Evolutionary conservation across 2,888 invertebrate genomes (phyloP), one percentile per base, ranked within the genome.

Genomic region (Drosophila hamatofila): DNA sequence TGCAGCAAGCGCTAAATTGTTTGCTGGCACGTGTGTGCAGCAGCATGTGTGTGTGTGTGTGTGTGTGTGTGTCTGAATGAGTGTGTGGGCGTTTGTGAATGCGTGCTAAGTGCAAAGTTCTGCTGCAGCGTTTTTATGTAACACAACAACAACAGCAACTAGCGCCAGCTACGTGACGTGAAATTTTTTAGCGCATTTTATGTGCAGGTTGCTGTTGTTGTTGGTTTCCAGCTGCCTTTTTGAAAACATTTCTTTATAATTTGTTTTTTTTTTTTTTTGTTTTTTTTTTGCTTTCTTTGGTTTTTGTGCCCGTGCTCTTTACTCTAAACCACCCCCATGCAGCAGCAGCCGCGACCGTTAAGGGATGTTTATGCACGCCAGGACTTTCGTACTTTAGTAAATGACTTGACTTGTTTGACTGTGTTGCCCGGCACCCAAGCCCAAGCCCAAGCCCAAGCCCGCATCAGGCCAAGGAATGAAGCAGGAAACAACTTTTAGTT

Each of bases 321-420:
- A 66, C 72, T 75, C 58, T 78, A 82, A 85, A 80, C 90, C 85
- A 85, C 85, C 90, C 85, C 72, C 89, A 59, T 75, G 35, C 60
- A 56, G 49, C 52, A 58, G 42, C 63, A 56, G 49, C 51, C 56
- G 70, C 48, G 58, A 54, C 64, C 48, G 78, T 81, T 81, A 81
- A 65, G 82, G 78, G 82, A 78, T 81, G 82, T 78, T 81, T 78
- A 78, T 81, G 79, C 81, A 87, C 75, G 81, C 66, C 71, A 87
- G 85, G 88, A 88, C 80, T 77, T 77, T 78, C 64, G 75, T 88
- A 85, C 90, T 83, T 89, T 83, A 83, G 75, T 78, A 88, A 85
- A 90, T 85, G 85, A 85, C 85, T 85, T 90, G 90, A 86, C 90
- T 86, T 81, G 81, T 83, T 86, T 87, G 83, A 65, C 78, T 78